phyloP scores from a whole-genome alignment of 1,140 invertebrate species.

The Drosophila lini region DNA sequence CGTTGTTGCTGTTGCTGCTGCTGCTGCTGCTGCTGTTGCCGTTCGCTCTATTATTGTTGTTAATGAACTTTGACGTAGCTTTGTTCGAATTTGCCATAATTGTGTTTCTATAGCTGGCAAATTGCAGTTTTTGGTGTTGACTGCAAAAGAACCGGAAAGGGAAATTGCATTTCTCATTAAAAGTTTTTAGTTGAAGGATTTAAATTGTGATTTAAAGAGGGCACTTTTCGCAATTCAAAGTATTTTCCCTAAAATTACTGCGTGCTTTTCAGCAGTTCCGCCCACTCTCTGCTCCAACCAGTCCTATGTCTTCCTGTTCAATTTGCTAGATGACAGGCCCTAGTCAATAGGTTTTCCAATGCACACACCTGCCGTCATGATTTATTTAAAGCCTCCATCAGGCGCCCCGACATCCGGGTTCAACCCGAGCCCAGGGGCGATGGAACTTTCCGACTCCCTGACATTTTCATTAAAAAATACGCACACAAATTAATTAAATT shows the following conservation, averaged over 20 bases:
- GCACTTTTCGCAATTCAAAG: background rate
- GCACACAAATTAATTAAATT: conserved; percentile 77
- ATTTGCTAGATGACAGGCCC: conserved; percentile 18
- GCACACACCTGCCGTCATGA: conserved; percentile 34
- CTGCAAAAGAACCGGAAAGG: conserved; percentile 35
- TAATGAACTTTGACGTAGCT: conserved; percentile 51
- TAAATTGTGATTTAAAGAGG: background rate
- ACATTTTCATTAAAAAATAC: conserved; percentile 53
- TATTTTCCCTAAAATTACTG: too few relatives aligned
- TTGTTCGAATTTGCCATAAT: conserved; percentile 61
- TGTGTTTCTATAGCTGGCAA: conserved; percentile 47
- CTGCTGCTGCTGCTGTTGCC: conserved; percentile 10
- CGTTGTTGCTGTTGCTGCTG: conserved; percentile 14
- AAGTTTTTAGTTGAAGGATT: conserved; percentile 25
- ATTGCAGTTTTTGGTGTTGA: conserved; percentile 33
- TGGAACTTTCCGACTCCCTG: conserved; percentile 11
- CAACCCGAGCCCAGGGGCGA: background rate
- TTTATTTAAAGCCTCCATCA: conserved; percentile 34
- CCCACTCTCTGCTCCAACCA: background rate
- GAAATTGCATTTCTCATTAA: conserved; percentile 32
- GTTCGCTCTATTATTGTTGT: conserved; percentile 25
- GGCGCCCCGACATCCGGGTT: background rate
- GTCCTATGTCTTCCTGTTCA: background rate
- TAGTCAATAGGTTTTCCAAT: conserved; percentile 18
- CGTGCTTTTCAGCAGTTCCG: background rate